Base-by-base conservation (phyloP, 92 coral and sea anemone species). In the Virgularia gustaviana region DNA sequence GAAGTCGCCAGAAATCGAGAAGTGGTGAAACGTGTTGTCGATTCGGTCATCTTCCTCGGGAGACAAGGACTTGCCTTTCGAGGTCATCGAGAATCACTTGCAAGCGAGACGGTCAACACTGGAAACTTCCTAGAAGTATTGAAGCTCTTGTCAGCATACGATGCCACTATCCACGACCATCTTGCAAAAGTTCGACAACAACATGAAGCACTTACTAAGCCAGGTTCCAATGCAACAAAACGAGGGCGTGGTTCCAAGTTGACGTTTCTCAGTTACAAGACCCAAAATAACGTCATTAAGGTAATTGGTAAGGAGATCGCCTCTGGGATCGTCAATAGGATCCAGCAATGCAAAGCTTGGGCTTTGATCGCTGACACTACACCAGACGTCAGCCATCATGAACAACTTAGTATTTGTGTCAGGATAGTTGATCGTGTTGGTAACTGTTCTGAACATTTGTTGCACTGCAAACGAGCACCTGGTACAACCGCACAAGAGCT, bases 71-170 rank as follows among this genome's bases (percentile, higher is more conserved):
- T 18, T 9, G 29, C 62, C 20, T 55, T 55, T 24, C 20, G 62
- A 55, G 62, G 62, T 33, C 62, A 55, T 55, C 62, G 64, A 57
- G 64, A 57, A 57, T 57, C 28, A 57, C 42, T 60, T 60, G 67
- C 39, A 60, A 60, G 67, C 42, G 41, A 28, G 35, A 10, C 11
- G 18, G 30, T 60, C 30, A 60, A 60, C 67, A 36, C 43, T 1
- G 41, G 67, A 8, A 60, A 28, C 20, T 60, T 60, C 43, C 35
- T 60, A 44, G 42, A 60, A n/a, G 43, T 60, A 44, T 60, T 60
- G 42, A 60, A 60, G 43, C 22, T 28, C 16, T 33, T 60, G 67
- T 60, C 67, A 13, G 3, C 41, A 16, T 32, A 60, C 19, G 67
- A 60, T 60, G 18, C 22, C 5, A 60, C 67, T 1, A 60, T 60